Evolutionary conservation across 1,140 invertebrate species (phyloP), one percentile per base, ranked within the genome.

Genomic region (Cecropterus lyciades): DNA sequence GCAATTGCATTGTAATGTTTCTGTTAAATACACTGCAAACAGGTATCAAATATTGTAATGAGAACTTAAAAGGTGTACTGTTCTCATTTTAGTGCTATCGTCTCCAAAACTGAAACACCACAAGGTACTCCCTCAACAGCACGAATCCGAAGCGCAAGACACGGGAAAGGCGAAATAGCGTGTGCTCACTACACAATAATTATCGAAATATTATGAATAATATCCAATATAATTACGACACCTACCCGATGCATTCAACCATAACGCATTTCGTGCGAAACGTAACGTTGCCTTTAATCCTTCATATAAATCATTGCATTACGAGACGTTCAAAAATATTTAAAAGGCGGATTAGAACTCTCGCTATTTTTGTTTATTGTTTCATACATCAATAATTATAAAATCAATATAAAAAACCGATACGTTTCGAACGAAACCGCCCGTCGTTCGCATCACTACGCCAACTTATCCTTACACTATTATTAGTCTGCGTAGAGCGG

Each of bases 161-260:
- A 84, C 86, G 78, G 73, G 84, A 84, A 88, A 91, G 85, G 86
- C 87, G 83, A 84, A 80, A 87, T 72, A 84, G 85, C 82, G 74
- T 80, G 85, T 79, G 82, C 84, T 67, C 64, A 77, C 84, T 87
- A 90, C 77, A 77, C 82, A 72, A 72, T 70, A 70, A 69, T 33
- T 62, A 49, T 62, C 45, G 30, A 51, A 62, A 62, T 15, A 1
- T 62, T 62, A 51, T 20, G 30, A 51, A 51, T 62, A 60, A 62
- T 62, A 62, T 62, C 59, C 59, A 62, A 40, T 62, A 60, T 37
- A 51, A 20, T 60, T 49, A 62, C 14, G 45, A 62, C 48, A 62
- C 46, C 59, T 62, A 40, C 49, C 59, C 17, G 45, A 11, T 13
- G 17, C 33, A 30, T 13, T 24, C 24, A 57, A 49, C 46, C 46